Conservation (phyloP, 1,140 invertebrate species). For the Wasmannia auropunctata region DNA sequence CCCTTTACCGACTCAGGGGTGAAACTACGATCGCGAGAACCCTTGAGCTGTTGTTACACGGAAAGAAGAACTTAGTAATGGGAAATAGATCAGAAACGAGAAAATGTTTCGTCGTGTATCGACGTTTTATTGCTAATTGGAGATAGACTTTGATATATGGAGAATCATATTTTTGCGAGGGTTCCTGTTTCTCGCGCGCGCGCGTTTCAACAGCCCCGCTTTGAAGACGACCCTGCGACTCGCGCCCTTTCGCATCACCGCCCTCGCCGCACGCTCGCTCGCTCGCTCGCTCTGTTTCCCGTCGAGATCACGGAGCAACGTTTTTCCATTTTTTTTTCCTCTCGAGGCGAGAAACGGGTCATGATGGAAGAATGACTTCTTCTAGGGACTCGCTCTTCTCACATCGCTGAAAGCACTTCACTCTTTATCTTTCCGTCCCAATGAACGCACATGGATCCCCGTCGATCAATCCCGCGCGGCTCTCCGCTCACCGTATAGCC, state of each 20-base stretch:
- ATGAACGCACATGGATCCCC: background rate
- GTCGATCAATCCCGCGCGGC: background rate
- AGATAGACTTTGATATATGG: background rate
- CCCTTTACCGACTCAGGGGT: background rate
- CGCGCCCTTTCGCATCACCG: background rate
- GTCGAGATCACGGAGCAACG: background rate
- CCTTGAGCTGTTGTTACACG: too few relatives aligned
- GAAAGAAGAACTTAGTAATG: background rate
- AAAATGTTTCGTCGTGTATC: background rate
- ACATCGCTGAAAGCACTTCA: background rate
- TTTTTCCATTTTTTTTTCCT: background rate
- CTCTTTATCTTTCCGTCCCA: too few relatives aligned
- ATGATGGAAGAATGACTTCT: background rate
- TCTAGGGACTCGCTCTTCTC: background rate
- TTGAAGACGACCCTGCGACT: background rate
- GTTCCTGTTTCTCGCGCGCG: background rate
- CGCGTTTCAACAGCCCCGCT: background rate
- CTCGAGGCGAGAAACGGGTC: background rate
- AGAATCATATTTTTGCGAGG: too few relatives aligned
- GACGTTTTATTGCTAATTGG: background rate
- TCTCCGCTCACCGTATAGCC: background rate
- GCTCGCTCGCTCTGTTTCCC: constrained; percentile 37
- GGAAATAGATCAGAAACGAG: background rate
- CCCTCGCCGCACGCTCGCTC: constrained; percentile 42
- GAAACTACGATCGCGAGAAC: background rate